Evolutionary conservation across 2,797 vertebrate species (phyloP), one percentile per base, ranked within the genome.

Genomic region (Amniataba percoides): DNA sequence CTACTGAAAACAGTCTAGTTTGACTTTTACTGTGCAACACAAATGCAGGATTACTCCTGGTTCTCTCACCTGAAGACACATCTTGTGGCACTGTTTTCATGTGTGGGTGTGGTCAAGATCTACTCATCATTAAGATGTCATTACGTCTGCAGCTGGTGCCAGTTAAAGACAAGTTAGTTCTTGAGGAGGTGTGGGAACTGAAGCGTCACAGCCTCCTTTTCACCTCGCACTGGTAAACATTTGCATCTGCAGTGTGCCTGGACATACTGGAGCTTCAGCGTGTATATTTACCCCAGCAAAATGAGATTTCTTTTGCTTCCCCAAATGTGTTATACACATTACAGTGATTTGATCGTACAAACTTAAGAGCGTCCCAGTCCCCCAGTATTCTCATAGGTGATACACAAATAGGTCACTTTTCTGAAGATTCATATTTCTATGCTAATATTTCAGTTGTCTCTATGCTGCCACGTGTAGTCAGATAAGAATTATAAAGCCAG

Each of bases 91-190:
- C 31, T 57, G 10, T 19, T n/a, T 36, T 57, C 27, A n/a, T n/a
- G 55, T 56, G 53, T 57, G 53, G 27, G 27, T 56, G 9, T 56
- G 16, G 53, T 56, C 53, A 55, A 55, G 8, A 18, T 27, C 23
- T 16, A 31, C 10, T 9, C 25, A 55, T 15, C 27, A 34, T 11
- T 7, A 57, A 9, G 34, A n/a, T 36, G 18, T 36, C 19, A 11
- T 56, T 56, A 34, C 12, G 55, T 57, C 53, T 56, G 53, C 25
- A 31, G 52, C 19, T 56, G 53, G 53, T 55, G 27, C 14, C 53
- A 34, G 27, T 55, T 55, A 55, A 18, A 55, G 27, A 31, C 49
- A 51, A 51, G 12, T 21, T 13, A 13, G 48, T 51, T 10, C 48
- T 51, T 23, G 46, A 21, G 19, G 19, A 49, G 19, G n/a, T n/a